Evolutionary conservation across 2,888 invertebrate species (phyloP).

Genomic region (Oconnorella tubifera): DNA sequence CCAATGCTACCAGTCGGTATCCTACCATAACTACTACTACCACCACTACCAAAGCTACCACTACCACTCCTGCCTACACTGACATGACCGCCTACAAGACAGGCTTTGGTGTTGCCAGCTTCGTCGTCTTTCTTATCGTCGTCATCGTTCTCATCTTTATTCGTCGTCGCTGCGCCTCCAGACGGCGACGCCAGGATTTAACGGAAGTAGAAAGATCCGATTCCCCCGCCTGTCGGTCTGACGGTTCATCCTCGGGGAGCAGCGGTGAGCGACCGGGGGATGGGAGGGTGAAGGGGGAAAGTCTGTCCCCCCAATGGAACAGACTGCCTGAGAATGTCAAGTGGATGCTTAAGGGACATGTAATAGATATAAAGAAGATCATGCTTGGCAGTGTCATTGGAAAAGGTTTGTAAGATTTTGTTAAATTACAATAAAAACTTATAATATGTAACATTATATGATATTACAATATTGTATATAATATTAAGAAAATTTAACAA

Average conservation of each 20-base stretch:
- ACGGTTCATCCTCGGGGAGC: background rate
- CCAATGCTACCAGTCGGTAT: too few species aligned
- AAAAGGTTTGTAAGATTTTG: too few species aligned
- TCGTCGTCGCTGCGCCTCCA: slow-evolving; percentile 10
- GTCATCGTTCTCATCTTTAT: slow-evolving; percentile 17
- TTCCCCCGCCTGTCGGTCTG: background rate
- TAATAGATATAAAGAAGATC: slow-evolving; percentile 19
- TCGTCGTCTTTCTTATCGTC: slow-evolving; percentile 17
- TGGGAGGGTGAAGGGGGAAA: background rate
- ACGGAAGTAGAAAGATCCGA: too few species aligned
- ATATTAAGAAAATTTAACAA: too few species aligned
- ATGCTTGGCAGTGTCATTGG: slow-evolving; percentile 17
- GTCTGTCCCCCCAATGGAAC: slow-evolving; percentile 4
- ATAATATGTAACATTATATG: too few species aligned
- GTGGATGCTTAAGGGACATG: slow-evolving; percentile 17
- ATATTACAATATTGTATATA: too few species aligned
- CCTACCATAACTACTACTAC: too few species aligned
- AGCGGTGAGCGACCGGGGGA: background rate
- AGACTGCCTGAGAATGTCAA: slow-evolving; percentile 14
- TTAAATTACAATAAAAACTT: too few species aligned
- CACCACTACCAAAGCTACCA: too few species aligned
- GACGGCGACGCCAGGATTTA: background rate
- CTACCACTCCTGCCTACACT: too few species aligned
- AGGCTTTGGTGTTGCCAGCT: slow-evolving; percentile 13
- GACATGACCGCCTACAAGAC: slow-evolving; percentile 1